These are phyloP conservation scores for Heterotilapia buettikoferi DNA, from an alignment of 2,113 vertebrate species.

Conservation along the genomic window DNA sequence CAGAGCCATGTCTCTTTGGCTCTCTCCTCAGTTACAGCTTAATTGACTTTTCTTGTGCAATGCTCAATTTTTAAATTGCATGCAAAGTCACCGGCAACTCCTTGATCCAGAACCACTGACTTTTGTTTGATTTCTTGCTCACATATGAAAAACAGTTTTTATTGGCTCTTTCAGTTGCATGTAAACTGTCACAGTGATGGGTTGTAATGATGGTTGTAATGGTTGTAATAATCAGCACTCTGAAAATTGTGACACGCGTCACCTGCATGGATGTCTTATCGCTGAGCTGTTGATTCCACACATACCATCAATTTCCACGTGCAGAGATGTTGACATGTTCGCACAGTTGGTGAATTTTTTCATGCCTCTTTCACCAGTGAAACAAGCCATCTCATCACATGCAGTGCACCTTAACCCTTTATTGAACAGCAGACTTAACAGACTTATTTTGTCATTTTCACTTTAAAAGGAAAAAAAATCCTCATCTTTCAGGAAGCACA, in stretches of 20 bases:
- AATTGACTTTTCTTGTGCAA: background rate
- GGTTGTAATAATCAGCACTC: background rate
- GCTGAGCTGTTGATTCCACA: background rate
- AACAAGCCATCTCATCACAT: background rate
- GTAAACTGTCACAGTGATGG: background rate
- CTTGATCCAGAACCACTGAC: background rate
- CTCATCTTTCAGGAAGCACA: background rate
- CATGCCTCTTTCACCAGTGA: background rate
- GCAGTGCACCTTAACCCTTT: background rate
- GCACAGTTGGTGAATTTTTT: accelerated
- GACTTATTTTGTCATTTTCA: background rate
- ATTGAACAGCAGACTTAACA: background rate
- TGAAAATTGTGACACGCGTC: background rate
- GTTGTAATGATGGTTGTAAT: background rate
- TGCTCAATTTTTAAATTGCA: background rate
- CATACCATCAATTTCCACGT: background rate
- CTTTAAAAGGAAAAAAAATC: background rate
- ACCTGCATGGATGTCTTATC: background rate
- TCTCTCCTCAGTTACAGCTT: background rate
- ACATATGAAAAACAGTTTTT: background rate
- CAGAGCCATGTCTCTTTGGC: accelerated
- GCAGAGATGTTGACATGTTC: background rate
- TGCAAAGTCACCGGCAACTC: background rate
- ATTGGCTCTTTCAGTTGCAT: background rate
- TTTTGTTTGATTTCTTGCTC: background rate